phyloP scores from a whole-genome alignment of 2,113 vertebrate genomes.

The Morone chrysops region DNA sequence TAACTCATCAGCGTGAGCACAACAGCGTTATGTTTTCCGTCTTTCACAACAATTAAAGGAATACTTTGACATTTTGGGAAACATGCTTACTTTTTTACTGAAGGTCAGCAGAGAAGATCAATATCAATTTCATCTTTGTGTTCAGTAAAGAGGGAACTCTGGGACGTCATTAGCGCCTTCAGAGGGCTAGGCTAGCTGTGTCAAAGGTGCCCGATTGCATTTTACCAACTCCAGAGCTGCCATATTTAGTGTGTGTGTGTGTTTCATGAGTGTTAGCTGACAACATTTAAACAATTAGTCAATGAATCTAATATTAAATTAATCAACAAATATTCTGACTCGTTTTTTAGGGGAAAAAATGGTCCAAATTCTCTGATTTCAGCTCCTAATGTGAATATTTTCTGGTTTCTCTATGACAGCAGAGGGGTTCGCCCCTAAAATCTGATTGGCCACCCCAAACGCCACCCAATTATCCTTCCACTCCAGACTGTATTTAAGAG shows the following conservation, averaged over 20 bases:
- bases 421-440: too few species aligned
- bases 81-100: not conserved
- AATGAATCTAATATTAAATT: too few species aligned
- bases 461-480: too few species aligned
- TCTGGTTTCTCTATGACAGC: too few species aligned
- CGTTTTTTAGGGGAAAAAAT: too few species aligned
- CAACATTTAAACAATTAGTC: not conserved
- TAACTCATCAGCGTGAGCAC: not conserved
- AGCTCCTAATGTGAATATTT: too few species aligned
- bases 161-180: not conserved
- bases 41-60: not conserved
- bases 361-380: too few species aligned
- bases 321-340: too few species aligned
- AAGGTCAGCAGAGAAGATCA: slow-evolving; percentile 8
- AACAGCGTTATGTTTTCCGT: not conserved
- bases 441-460: too few species aligned
- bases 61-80: not conserved
- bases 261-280: not conserved
- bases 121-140: slow-evolving; percentile 1
- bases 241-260: not conserved
- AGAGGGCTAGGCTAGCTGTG: not conserved
- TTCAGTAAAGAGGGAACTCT: not conserved
- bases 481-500: too few species aligned
- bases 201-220: not conserved
- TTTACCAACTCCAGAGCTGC: not conserved